Evolutionary conservation across 2,797 vertebrate genomes (phyloP), one percentile per base, ranked within the genome.

Genomic region (Stomatorhinus walkeri): DNA sequence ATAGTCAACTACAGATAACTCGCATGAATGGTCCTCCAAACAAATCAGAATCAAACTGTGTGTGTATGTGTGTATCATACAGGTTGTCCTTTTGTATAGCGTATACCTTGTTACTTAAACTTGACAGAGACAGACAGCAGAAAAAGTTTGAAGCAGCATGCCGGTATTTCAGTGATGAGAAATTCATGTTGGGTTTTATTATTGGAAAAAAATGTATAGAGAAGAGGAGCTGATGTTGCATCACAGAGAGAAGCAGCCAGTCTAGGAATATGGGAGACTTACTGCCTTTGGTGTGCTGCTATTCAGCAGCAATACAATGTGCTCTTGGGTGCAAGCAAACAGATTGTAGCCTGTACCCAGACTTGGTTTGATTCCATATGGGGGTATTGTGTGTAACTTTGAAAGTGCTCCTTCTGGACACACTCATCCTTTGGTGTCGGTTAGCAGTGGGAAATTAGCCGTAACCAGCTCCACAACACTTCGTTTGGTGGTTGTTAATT

Each of bases 31-130:
- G n/a, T 7, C 19, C 46, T 32, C 89, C 76, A 40, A 22, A 59
- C 85, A 81, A 8, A 76, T 76, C 22, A 14, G 84, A 40, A 68
- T 28, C 85, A 49, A 56, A 54, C 32, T 46, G 72, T 1, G 19
- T 22, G n/a, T 85, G n/a, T 40, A 0, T 48, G 40, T 59, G 16
- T 56, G 40, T 46, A 83, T 24, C 14, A 43, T 51, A 64, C 52
- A 89, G 88, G 79, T 81, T 84, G 32, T 88, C 32, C 61, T 88
- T n/a, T 14, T 85, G 72, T 56, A 32, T 81, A 85, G 56, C 88
- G 87, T 88, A 88, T 91, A 91, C 90, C 90, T 90, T 91, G 92
- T 92, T 91, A 91, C 90, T 91, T 87, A 88, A 90, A 85, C 85
- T 51, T 83, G 72, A 90, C 32, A 48, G n/a, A 56, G 87, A 49